These are phyloP conservation scores for Empidonax traillii DNA, from an alignment of 2,113 vertebrate species.

Conservation along the genomic window DNA sequence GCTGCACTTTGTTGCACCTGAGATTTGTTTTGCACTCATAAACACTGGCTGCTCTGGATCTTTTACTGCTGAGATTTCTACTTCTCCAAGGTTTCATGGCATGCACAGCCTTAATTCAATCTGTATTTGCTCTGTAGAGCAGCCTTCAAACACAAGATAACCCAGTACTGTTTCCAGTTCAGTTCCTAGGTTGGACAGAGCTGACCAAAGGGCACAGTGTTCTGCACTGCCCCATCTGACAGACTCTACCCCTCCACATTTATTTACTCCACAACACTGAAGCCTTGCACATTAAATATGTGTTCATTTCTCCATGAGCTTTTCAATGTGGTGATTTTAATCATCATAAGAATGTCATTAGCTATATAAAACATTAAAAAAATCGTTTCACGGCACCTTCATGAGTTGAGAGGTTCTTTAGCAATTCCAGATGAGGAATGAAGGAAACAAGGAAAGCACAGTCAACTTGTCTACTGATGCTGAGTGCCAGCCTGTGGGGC, in stretches of 20 bases:
- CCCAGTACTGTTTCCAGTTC: neutral
- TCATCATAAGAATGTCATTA: accelerated
- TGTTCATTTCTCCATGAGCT: neutral
- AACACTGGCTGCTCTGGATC: neutral
- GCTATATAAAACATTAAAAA: neutral
- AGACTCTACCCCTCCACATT: neutral
- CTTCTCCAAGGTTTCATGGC: neutral
- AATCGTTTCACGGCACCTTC: neutral
- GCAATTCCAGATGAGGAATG: neutral
- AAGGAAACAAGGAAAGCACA: neutral
- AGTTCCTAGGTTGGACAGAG: neutral
- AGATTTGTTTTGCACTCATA: neutral
- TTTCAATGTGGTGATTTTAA: neutral
- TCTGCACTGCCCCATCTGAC: neutral
- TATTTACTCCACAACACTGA: neutral
- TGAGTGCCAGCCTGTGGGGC: neutral
- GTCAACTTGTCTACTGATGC: neutral
- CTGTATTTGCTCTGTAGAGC: neutral
- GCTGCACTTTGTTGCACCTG: neutral
- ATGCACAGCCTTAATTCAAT: neutral
- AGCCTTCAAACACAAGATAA: neutral
- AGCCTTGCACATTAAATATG: neutral
- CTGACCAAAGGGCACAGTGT: neutral
- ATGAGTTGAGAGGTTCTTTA: neutral
- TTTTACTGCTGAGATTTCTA: neutral